Conservation (phyloP, 2,888 invertebrate species). For the Alloplasta piceator region DNA sequence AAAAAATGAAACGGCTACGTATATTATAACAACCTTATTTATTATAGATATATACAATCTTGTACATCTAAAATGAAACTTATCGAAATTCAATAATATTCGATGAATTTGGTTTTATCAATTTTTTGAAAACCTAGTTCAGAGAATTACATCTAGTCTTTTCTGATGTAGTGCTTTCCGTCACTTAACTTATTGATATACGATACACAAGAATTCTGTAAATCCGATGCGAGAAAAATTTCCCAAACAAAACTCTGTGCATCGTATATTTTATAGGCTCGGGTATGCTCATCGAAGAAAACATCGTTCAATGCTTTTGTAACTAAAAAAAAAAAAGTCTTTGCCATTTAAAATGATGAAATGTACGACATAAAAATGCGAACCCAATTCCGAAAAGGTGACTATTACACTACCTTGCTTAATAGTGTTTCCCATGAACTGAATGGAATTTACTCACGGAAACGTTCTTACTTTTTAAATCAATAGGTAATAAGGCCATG, state of each 20-base stretch:
- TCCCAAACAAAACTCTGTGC: neutral
- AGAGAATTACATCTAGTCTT: conserved; percentile 1
- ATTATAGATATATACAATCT: conserved; percentile 21
- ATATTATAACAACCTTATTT: no score
- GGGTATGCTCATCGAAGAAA: conserved; percentile 1
- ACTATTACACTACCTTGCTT: neutral
- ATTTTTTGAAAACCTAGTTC: conserved; percentile 9
- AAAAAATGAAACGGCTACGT: no score
- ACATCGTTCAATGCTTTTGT: conserved; percentile 1
- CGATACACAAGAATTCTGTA: neutral
- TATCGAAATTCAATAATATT: neutral
- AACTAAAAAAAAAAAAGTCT: conserved; percentile 1
- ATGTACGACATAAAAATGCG: neutral
- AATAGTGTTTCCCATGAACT: conserved; percentile 4
- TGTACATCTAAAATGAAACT: neutral
- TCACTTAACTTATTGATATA: conserved; percentile 7
- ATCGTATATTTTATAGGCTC: conserved; percentile 2
- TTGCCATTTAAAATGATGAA: neutral
- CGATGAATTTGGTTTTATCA: neutral
- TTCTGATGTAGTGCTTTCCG: neutral
- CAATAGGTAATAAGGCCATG: neutral
- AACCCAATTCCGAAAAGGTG: conserved; percentile 1
- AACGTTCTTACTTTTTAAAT: neutral
- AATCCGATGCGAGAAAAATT: neutral
- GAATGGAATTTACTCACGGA: conserved; percentile 5